phyloP scores from a whole-genome alignment of 2,888 invertebrate genomes.

The Mythimna ferrago region DNA sequence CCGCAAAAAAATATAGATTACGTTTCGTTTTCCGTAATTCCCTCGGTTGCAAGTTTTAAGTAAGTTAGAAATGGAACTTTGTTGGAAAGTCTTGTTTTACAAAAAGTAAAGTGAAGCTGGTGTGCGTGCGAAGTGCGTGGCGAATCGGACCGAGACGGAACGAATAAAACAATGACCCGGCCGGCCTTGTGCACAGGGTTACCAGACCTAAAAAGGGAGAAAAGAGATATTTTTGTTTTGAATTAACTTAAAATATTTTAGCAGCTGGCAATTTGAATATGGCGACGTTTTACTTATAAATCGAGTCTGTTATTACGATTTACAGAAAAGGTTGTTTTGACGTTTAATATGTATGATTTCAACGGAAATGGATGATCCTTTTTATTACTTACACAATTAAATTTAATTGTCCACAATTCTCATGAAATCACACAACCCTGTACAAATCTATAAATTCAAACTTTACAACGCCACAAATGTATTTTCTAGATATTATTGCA shows the following conservation, averaged over 20 bases:
- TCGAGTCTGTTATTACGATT: neutral
- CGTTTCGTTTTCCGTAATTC: conserved; percentile 47
- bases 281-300: neutral
- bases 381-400: conserved; percentile 5
- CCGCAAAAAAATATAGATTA: conserved; percentile 40
- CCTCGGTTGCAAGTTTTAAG: conserved; percentile 46
- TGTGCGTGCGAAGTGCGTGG: conserved; percentile 63
- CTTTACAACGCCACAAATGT: conserved; percentile 48
- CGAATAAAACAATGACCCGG: conserved; percentile 77
- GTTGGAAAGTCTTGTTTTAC: conserved; percentile 42
- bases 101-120: conserved; percentile 50
- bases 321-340: neutral
- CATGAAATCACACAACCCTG: conserved; percentile 25
- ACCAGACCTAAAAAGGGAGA: conserved; percentile 29
- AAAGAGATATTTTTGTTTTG: conserved; percentile 4
- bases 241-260: conserved; percentile 9
- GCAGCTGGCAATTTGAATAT: conserved; percentile 10
- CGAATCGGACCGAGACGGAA: conserved; percentile 72
- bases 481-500: conserved; percentile 53
- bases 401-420: neutral
- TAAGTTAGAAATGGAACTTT: conserved; percentile 55
- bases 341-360: neutral
- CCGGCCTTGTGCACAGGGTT: conserved; percentile 68
- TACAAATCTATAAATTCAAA: conserved; percentile 46
- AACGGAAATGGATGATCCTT: neutral